Base-by-base conservation (phyloP, 2,113 vertebrate genomes). In the Hymenochirus boettgeri region DNA sequence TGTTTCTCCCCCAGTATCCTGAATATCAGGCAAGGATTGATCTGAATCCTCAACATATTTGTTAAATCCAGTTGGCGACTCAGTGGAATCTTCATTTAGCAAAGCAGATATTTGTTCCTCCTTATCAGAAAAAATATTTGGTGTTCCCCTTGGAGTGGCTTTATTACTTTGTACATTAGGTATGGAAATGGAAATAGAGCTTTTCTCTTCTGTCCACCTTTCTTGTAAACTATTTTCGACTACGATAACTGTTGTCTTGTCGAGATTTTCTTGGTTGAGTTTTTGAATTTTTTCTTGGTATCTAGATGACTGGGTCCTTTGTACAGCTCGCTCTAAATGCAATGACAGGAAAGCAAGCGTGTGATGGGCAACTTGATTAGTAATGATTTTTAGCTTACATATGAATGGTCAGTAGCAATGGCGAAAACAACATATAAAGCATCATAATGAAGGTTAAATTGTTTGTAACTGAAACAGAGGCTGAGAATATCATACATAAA, bases 191-290 rank as follows among this genome's bases (percentile, higher is more conserved):
- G 62, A 12, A 66, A 77, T 69, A 29, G 3, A 72, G 62, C 64
- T 60, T 51, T 29, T 60, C 46, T 59, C 65, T 71, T 75, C 74
- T 33, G 33, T 21, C 64, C 25, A 26, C 72, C 73, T 70, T 24
- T 51, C 46, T 5, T 45, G 15, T 26, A 62, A 23, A 73, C 53
- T 72, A 23, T 33, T 72, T 15, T 73, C 72, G 66, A 69, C 59
- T 13, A 70, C 57, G 69, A 76, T 61, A 0, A 69, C 25, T 10
- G 61, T 80, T 62, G 80, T 88, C 71, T 78, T 82, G 71, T 89
- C 79, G 0, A 73, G 18, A 80, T 95, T 94, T 83, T 94, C 87
- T 71, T 85, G 73, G 79, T 92, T 93, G 74, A 91, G 87, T 39
- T 91, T 83, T 61, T 90, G 79, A 60, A 95, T 70, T 19, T 86